Conservation (phyloP, 2,888 invertebrate species). For the Drosophila parthenogenetica region DNA sequence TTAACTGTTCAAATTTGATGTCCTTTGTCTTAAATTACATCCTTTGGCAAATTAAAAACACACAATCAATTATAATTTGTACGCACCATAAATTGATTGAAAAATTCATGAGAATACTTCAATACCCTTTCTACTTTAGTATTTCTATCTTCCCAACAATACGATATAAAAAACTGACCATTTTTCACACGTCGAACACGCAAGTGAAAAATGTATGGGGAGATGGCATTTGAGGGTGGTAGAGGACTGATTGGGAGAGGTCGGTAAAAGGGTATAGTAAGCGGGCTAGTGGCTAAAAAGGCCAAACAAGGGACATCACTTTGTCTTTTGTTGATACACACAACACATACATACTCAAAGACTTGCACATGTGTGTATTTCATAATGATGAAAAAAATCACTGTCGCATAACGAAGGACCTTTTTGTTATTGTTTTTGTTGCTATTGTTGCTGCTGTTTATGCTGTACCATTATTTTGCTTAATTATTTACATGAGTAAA, state of each 20-base stretch:
- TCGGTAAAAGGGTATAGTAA: slow-evolving; percentile 27
- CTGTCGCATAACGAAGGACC: slow-evolving; percentile 63
- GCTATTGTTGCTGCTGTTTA: slow-evolving; percentile 35
- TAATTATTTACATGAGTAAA: slow-evolving; percentile 79
- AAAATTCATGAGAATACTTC: slow-evolving; percentile 55
- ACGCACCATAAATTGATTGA: slow-evolving; percentile 80
- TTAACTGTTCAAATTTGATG: not conserved
- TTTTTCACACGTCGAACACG: slow-evolving; percentile 59
- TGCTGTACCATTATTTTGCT: slow-evolving; percentile 76
- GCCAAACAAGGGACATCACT: slow-evolving; percentile 66
- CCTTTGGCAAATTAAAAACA: not conserved
- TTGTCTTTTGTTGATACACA: slow-evolving; percentile 68
- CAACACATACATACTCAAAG: slow-evolving; percentile 9
- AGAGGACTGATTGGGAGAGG: slow-evolving; percentile 3
- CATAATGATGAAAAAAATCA: slow-evolving; percentile 56
- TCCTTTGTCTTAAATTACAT: not conserved
- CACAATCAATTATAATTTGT: slow-evolving; percentile 71
- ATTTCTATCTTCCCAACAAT: slow-evolving; percentile 47
- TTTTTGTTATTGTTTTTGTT: slow-evolving; percentile 43
- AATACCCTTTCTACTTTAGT: slow-evolving; percentile 2
- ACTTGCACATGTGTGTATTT: slow-evolving; percentile 21
- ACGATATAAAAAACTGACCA: slow-evolving; percentile 59
- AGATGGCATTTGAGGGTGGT: not conserved
- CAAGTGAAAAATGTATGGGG: slow-evolving; percentile 23
- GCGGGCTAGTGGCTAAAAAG: slow-evolving; percentile 50